Evolutionary conservation across 2,888 invertebrate species (phyloP).

Genomic region (Rhodophaea formosa): DNA sequence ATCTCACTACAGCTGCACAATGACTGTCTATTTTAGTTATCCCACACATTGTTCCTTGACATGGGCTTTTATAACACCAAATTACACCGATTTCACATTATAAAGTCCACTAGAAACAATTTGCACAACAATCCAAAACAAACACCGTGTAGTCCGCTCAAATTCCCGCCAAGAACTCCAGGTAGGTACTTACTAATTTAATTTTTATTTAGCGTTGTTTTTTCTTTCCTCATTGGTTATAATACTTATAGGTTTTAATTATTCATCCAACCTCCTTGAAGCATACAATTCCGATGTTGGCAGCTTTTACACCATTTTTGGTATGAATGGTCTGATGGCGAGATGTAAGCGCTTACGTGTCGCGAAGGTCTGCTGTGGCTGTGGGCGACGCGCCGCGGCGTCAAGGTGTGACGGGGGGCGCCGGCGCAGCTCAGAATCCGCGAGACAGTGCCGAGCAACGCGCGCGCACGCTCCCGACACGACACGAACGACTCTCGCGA

Average conservation of each 20-base stretch:
- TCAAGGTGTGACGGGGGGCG: constrained; percentile 51
- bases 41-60: too few relatives aligned
- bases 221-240: too few relatives aligned
- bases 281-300: constrained; percentile 27
- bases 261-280: constrained; percentile 5
- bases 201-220: too few relatives aligned
- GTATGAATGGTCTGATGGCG: constrained; percentile 67
- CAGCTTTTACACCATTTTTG: constrained; percentile 72
- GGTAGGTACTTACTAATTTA: too few relatives aligned
- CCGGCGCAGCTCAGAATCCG: constrained; percentile 58
- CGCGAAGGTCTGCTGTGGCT: constrained; percentile 52
- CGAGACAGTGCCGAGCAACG: constrained; percentile 72
- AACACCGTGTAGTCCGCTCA: too few relatives aligned
- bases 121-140: too few relatives aligned
- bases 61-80: too few relatives aligned
- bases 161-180: too few relatives aligned
- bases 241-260: not conserved
- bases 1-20: too few relatives aligned
- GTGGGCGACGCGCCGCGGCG: constrained; percentile 57
- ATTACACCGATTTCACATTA: too few relatives aligned
- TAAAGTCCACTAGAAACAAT: too few relatives aligned
- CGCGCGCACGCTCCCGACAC: constrained; percentile 68
- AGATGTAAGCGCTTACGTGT: constrained; percentile 78
- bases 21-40: too few relatives aligned
- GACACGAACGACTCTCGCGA: constrained; percentile 79